Base-by-base conservation (phyloP, 1,140 invertebrate species). In the Zaprionus ghesquierei region DNA sequence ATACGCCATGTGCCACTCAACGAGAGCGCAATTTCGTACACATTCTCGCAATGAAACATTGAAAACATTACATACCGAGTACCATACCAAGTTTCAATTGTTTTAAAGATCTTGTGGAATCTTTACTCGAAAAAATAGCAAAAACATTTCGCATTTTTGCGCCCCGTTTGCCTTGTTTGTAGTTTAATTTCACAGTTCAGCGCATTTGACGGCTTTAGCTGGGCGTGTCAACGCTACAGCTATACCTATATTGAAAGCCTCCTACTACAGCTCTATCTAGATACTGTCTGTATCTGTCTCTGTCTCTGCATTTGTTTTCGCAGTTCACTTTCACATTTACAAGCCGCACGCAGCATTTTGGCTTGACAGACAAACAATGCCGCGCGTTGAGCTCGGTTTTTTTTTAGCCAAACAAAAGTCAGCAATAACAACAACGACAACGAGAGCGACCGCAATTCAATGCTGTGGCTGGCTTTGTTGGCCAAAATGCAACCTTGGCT, bases 101-200 rank as follows among this genome's bases (percentile, higher is more conserved):
- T 18, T 46, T 44, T 20, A 44, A 44, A 20, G 15, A 44, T 44
- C 18, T 44, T 18, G 8, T 3, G 3, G 2, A 44, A 44, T n/a
- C n/a, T n/a, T n/a, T n/a, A n/a, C n/a, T n/a, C n/a, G n/a, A 35
- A n/a, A 38, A 38, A 38, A 38, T 10, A 15, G 5, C 10, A 38
- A 5, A 38, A 38, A 44, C 41, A 44, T 20, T 59, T 59, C 41
- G 44, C 44, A 33, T 72, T 75, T 44, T 69, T 29, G 12, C 15
- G 1, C 5, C 2, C 15, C 13, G 13, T 38, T n/a, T 49, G 15
- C 22, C 27, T 49, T 55, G 35, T 46, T n/a, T 78, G 70, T 79
- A 69, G 79, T 84, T 82, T 89, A 87, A 87, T 87, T 87, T 87
- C 82, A 87, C 82, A 89, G 84, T 79, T 87, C 84, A 87, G 75